Evolutionary conservation across 2,888 invertebrate species (phyloP), one percentile per base, ranked within the genome.

Genomic region (Lymantria monacha): DNA sequence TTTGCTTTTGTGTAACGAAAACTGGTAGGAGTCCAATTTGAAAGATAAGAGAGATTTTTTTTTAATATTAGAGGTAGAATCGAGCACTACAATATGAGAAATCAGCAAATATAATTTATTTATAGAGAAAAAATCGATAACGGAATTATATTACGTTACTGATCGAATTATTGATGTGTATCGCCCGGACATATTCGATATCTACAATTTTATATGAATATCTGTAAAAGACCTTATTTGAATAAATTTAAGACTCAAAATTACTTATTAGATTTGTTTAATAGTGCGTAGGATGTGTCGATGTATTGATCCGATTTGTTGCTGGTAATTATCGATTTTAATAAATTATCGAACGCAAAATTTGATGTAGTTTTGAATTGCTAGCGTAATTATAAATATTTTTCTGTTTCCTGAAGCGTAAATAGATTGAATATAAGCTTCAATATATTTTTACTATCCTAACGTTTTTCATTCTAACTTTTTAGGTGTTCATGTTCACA

Each of bases 91-190:
- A 38, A 14, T 12, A 13, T 14, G 38, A 41, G 41, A 41, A 41
- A 41, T 14, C 15, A 41, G 41, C 15, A 14, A 64, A n/a, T n/a
- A n/a, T n/a, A n/a, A n/a, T n/a, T n/a, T n/a, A n/a, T n/a, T n/a
- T n/a, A n/a, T n/a, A n/a, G n/a, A n/a, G n/a, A 33, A 41, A 41
- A 41, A 13, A 13, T 41, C 13, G 33, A 14, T 14, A 33, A 14
- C 41, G 42, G 42, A 42, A 30, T 30, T 30, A 13, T 42, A 38
- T 42, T 42, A 42, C 42, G 30, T n/a, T 81, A 77, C 53, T 76
- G 85, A 82, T 84, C 83, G 85, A 86, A 65, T 87, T 87, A 86
- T 83, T 78, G 80, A 79, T 69, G 83, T 84, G 85, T 48, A 84
- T 82, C 83, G 83, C 89, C 90, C 82, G 88, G 88, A 87, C 62